Base-by-base conservation (phyloP, 2,888 invertebrate genomes). In the Epinotia nisella region DNA sequence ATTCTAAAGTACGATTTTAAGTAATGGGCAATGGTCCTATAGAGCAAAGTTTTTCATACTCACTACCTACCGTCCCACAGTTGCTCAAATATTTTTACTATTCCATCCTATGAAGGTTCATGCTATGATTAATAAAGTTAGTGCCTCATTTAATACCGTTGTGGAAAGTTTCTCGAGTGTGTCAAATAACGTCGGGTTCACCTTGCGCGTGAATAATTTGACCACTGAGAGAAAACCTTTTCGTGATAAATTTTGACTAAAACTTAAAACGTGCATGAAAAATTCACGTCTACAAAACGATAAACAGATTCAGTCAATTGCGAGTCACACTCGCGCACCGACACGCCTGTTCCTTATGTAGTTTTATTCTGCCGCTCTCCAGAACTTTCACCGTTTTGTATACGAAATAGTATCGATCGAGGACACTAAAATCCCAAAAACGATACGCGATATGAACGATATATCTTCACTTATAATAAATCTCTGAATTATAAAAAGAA, bases 211-310 rank as follows among this genome's bases (percentile, higher is more conserved):
- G 58, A 39, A 59, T 39, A 58, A 64, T 71, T 83, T 87, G 88
- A 76, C n/a, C 41, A 64, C 41, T 41, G 17, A 56, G 45, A 64
- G 49, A 59, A 65, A 56, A 45, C 13, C 62, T 88, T 88, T 83
- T 86, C 82, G 66, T 82, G 49, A 71, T 59, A 39, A 49, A 71
- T 39, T 56, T 35, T 49, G 49, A n/a, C 45, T 13, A 13, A 49
- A 49, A 49, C n/a, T n/a, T 49, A 7, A 58, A 39, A 35, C 70
- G 70, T 70, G 70, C 70, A 49, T 70, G 51, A 64, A 64, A 56
- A 64, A 56, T 17, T n/a, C 58, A 70, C 49, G 65, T 51, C n/a
- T 5, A 41, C 17, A 29, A 58, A 49, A 49, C n/a, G 55, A 19
- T 21, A 56, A 55, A 65, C 4, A 10, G n/a, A 59, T 49, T 49